Conservation (phyloP, 2,797 vertebrate genomes). For the Sebastes matsubarae region DNA sequence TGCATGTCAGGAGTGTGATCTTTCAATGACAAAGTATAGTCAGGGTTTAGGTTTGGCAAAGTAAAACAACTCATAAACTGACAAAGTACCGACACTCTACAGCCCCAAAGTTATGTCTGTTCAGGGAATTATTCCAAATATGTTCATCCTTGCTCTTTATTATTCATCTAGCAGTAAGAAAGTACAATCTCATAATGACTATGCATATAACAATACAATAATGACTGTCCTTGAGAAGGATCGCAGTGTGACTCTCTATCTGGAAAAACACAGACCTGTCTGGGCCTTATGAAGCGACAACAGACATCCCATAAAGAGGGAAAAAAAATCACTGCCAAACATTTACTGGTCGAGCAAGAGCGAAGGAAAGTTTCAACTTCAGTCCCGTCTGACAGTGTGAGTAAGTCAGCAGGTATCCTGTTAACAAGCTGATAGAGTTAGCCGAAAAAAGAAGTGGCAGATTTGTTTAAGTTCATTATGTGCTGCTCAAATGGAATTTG, state of each 20-base stretch:
- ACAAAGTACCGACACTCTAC: neutral
- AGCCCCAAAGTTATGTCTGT: neutral
- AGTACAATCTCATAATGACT: neutral
- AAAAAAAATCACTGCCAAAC: neutral
- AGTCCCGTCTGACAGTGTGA: neutral
- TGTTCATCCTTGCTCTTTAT: neutral
- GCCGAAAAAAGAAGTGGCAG: conserved; percentile 25
- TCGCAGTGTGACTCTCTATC: neutral
- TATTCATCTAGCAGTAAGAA: conserved; percentile 4
- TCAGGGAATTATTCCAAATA: neutral
- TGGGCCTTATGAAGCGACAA: neutral
- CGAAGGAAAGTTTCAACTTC: neutral
- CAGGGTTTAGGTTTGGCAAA: conserved; percentile 6
- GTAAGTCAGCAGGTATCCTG: conserved; percentile 15
- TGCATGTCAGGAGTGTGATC: neutral
- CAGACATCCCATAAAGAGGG: neutral
- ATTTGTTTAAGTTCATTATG: conserved; percentile 40
- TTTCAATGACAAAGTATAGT: conserved; percentile 11
- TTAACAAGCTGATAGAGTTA: conserved; percentile 43
- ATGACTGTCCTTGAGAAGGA: conserved; percentile 1
- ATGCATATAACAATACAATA: neutral
- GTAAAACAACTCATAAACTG: conserved; percentile 1
- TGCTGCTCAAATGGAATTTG: conserved; percentile 28
- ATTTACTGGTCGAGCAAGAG: neutral
- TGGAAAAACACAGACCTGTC: neutral